phyloP scores from a whole-genome alignment of 2,113 vertebrate species.

The Ondatra zibethicus region DNA sequence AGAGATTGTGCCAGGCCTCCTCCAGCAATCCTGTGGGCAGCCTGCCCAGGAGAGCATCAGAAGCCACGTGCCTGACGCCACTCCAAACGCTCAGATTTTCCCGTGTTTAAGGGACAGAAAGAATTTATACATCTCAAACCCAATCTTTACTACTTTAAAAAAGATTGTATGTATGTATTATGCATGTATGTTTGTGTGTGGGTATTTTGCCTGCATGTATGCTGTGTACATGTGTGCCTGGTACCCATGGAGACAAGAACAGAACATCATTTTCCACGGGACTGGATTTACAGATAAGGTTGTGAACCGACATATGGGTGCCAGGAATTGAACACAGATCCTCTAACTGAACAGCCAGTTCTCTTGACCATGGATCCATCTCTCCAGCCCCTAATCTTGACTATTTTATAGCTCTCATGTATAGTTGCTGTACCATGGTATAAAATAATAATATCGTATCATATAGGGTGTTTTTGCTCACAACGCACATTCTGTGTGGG shows the following conservation, averaged over 20 bases:
- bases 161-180: neutral
- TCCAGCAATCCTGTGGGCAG: neutral
- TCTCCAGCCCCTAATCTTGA: neutral
- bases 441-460: neutral
- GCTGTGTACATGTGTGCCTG: neutral
- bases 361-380: too few relatives aligned
- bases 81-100: neutral
- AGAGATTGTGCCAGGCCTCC: neutral
- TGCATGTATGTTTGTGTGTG: too few relatives aligned
- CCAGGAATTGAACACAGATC: neutral
- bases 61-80: neutral
- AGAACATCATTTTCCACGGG: neutral
- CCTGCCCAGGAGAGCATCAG: neutral
- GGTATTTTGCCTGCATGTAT: neutral
- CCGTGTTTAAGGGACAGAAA: neutral
- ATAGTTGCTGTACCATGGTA: neutral
- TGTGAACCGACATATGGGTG: neutral
- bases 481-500: neutral
- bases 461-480: neutral
- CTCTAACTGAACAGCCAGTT: neutral
- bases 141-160: neutral
- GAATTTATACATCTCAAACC: neutral
- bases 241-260: neutral
- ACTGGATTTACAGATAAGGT: neutral
- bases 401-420: neutral